Percentiles rank a stretch among this genome's conserved stretches.
phyloP scores from a whole-genome alignment of 2,888 invertebrate species.

The Volucella inflata region DNA sequence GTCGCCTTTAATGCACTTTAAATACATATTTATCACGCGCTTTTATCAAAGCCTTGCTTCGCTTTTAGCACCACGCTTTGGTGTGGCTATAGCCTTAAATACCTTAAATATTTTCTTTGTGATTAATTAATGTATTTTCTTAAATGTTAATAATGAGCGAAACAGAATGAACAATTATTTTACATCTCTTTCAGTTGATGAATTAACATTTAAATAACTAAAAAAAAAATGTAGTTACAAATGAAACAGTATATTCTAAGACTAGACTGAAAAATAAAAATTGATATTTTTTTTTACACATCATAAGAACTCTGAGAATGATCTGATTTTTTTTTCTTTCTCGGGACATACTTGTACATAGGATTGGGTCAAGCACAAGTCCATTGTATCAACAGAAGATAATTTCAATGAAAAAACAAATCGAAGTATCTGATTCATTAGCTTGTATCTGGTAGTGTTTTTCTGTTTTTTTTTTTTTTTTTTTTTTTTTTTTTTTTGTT shows the following conservation, averaged over 20 bases:
- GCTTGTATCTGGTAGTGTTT: conserved; percentile 34
- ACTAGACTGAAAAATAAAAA: conserved; percentile 62
- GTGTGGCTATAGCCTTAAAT: conserved; percentile 40
- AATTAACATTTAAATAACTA: conserved; percentile 31
- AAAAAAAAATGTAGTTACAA: conserved; percentile 11
- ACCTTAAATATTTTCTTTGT: conserved; percentile 25
- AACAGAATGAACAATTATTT: conserved; percentile 37
- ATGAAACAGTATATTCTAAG: conserved; percentile 50
- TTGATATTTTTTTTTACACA: conserved; percentile 16
- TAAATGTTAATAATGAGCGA: conserved; percentile 32
- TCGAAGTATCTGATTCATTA: conserved; percentile 36
- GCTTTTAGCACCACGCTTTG: conserved; percentile 40
- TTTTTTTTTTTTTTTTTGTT: conserved; percentile 13
- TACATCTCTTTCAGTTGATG: not conserved
- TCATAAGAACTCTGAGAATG: conserved; percentile 35
- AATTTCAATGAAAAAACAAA: conserved; percentile 36
- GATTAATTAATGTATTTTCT: conserved; percentile 5
- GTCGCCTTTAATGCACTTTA: conserved; percentile 46
- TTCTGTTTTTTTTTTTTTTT: conserved; percentile 31
- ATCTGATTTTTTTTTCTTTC: no score
- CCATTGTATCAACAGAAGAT: not conserved
- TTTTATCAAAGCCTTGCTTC: conserved; percentile 49
- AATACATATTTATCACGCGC: conserved; percentile 40
- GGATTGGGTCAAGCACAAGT: no score
- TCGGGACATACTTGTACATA: no score